Evolutionary conservation across 2,113 vertebrate genomes (phyloP).

Genomic region (Psilopsiagon aymara): DNA sequence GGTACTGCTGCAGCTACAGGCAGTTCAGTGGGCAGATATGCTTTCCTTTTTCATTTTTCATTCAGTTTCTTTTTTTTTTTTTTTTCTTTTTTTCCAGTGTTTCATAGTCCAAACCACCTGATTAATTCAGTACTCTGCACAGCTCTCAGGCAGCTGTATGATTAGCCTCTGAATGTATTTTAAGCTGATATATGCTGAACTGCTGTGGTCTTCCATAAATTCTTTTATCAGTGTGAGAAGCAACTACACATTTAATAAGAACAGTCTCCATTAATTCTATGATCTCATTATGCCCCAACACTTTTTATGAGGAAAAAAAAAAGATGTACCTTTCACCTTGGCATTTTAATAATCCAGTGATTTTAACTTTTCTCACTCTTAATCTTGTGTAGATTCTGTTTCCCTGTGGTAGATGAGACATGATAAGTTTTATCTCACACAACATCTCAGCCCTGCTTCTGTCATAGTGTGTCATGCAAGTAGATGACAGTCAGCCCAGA

Average conservation of each 20-base stretch:
- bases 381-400: background rate
- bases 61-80: background rate
- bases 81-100: background rate
- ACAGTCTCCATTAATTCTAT: background rate
- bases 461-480: background rate
- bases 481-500: background rate
- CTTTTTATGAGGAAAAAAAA: background rate
- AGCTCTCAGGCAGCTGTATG: background rate
- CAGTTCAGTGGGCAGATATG: background rate
- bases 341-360: background rate
- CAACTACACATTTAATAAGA: background rate
- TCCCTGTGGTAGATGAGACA: background rate
- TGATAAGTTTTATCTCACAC: background rate
- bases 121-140: slow-evolving; percentile 8
- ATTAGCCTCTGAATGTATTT: background rate
- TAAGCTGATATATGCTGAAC: background rate
- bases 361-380: background rate
- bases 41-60: background rate
- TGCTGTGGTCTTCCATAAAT: background rate
- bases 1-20: background rate
- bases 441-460: background rate
- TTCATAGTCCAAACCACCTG: slow-evolving; percentile 9
- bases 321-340: background rate
- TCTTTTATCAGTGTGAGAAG: background rate
- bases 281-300: background rate